phyloP scores from a whole-genome alignment of 2,113 vertebrate genomes.

The Camelus dromedarius region DNA sequence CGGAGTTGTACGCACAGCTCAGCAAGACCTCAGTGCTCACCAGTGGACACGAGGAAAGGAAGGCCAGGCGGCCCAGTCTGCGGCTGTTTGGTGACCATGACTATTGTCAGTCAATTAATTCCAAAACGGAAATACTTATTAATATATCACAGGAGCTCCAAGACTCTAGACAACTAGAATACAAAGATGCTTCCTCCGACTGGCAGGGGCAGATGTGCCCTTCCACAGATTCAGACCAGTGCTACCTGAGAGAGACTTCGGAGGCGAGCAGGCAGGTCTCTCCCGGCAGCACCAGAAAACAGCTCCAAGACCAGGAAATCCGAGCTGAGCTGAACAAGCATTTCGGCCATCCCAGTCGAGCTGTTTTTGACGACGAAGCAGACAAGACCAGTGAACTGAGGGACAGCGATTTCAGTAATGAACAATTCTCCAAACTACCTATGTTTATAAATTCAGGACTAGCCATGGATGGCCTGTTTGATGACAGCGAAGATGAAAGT shows the following conservation, averaged over 20 bases:
- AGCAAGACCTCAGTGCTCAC: conserved; percentile 93
- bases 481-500: conserved; percentile 94
- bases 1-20: conserved; percentile 97
- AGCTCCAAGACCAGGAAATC: conserved; percentile 97
- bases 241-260: conserved; percentile 88
- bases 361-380: conserved; percentile 91
- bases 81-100: conserved; percentile 98
- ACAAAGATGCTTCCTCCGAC: conserved; percentile 93
- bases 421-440: conserved; percentile 92
- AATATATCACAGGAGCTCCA: conserved; percentile 91
- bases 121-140: conserved; percentile 91
- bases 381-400: conserved; percentile 88
- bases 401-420: conserved; percentile 90
- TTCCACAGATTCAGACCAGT: conserved; percentile 88
- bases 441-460: conserved; percentile 95
- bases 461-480: conserved; percentile 93
- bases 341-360: conserved; percentile 95
- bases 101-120: conserved; percentile 96
- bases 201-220: conserved; percentile 90
- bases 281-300: conserved; percentile 91
- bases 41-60: conserved; percentile 92
- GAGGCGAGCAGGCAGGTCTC: conserved; percentile 87
- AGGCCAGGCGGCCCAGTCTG: conserved; percentile 91
- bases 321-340: conserved; percentile 99
- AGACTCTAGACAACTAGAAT: conserved; percentile 92